These are phyloP conservation scores for Chloebia gouldiae DNA, from an alignment of 2,113 vertebrate genomes.

Conservation along the genomic window DNA sequence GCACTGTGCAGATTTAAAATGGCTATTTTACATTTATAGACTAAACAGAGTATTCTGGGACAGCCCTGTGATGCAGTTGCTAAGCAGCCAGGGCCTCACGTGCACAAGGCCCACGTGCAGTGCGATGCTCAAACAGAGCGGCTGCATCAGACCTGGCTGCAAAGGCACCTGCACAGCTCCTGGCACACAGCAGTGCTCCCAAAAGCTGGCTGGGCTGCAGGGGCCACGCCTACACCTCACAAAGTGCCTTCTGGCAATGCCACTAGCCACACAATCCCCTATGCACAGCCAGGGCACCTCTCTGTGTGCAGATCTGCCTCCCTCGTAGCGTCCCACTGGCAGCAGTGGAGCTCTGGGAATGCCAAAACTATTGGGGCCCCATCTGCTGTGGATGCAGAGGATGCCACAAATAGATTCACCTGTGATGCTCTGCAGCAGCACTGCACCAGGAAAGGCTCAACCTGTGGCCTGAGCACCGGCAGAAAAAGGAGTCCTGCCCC, in stretches of 20 bases:
- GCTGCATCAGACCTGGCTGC: background rate
- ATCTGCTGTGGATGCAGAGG: background rate
- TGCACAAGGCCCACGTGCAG: background rate
- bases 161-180: background rate
- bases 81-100: background rate
- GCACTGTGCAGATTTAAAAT: background rate
- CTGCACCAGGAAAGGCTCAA: background rate
- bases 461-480: background rate
- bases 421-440: background rate
- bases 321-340: rapidly evolving
- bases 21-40: background rate
- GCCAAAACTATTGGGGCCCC: background rate
- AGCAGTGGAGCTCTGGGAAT: background rate
- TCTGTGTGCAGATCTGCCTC: rapidly evolving
- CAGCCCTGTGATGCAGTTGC: background rate
- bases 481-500: background rate
- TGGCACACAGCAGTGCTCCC: background rate
- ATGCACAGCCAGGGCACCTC: background rate
- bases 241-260: background rate
- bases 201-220: background rate
- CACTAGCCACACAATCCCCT: background rate
- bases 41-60: slow-evolving; percentile 7
- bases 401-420: background rate
- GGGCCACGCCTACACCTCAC: background rate
- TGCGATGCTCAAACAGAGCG: rapidly evolving